A percentile compares a stretch with the other conserved stretches of the same genome.
Evolutionary conservation across 2,888 invertebrate species (phyloP).

Genomic region (Ormyrus pomaceus): DNA sequence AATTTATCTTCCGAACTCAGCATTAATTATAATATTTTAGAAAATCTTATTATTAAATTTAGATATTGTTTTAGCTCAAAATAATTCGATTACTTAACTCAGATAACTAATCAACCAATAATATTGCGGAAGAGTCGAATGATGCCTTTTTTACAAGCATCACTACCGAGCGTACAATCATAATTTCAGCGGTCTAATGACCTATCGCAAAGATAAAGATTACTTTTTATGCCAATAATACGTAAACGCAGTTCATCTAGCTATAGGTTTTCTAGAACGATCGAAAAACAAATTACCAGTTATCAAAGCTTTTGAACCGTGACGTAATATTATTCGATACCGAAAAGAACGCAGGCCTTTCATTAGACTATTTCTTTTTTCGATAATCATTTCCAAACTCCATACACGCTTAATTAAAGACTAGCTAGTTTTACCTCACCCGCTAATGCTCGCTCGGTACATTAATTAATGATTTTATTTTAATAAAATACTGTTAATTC

Average conservation of each 20-base stretch:
- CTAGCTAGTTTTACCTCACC: not conserved
- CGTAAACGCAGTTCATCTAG: slow-evolving; percentile 19
- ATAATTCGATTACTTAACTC: too few species aligned
- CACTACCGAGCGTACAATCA: slow-evolving; percentile 53
- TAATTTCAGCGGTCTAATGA: slow-evolving; percentile 55
- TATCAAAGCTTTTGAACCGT: slow-evolving; percentile 57
- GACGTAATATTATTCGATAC: slow-evolving; percentile 56
- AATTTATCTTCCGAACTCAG: too few species aligned
- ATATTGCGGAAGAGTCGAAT: slow-evolving; percentile 58
- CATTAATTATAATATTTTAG: too few species aligned
- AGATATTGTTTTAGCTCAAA: too few species aligned
- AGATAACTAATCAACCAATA: slow-evolving; percentile 10
- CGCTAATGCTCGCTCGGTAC: too few species aligned
- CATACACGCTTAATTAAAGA: slow-evolving; percentile 41
- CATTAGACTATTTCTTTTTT: slow-evolving; percentile 35
- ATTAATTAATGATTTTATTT: too few species aligned
- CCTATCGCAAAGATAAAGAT: slow-evolving; percentile 65
- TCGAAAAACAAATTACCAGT: slow-evolving; percentile 41
- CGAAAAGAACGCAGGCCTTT: slow-evolving; percentile 57
- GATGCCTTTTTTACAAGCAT: slow-evolving; percentile 62
- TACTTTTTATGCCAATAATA: slow-evolving; percentile 59
- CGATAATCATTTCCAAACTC: slow-evolving; percentile 37
- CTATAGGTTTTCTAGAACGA: slow-evolving; percentile 42
- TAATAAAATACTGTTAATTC: too few species aligned
- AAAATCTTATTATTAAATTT: too few species aligned